These are phyloP conservation scores for Neria commutata DNA, from an alignment of 2,888 invertebrate species.

Conservation along the genomic window DNA sequence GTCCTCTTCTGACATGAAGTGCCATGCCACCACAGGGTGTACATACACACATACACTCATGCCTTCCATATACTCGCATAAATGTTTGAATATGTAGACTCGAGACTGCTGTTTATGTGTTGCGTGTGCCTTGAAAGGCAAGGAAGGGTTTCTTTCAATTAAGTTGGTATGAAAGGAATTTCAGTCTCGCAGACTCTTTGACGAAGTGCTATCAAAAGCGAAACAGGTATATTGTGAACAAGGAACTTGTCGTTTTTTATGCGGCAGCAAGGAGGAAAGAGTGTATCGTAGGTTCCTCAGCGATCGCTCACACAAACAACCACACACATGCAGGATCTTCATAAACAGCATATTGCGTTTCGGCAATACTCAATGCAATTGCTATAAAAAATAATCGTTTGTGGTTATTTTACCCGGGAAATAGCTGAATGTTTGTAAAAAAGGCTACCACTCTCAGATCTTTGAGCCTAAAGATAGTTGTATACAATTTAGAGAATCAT, in stretches of 20 bases:
- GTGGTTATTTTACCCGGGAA: too few species aligned
- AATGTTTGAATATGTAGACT: too few species aligned
- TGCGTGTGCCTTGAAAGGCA: neutral
- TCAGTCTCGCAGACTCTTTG: conserved; percentile 3
- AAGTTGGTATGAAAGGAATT: neutral
- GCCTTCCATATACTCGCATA: neutral
- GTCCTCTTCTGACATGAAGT: conserved; percentile 38
- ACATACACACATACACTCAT: neutral
- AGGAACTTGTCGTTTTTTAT: conserved; percentile 7
- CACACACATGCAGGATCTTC: too few species aligned
- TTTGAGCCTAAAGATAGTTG: too few species aligned
- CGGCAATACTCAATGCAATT: too few species aligned
- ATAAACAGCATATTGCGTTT: too few species aligned
- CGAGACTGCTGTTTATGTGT: too few species aligned
- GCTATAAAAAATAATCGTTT: too few species aligned
- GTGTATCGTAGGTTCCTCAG: neutral
- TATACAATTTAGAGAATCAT: too few species aligned
- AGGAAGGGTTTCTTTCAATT: neutral
- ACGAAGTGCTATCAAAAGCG: conserved; percentile 13
- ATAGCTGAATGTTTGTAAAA: too few species aligned
- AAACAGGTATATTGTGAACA: conserved; percentile 21
- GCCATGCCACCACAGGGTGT: conserved; percentile 11
- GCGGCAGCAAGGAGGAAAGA: neutral
- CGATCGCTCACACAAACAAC: too few species aligned
- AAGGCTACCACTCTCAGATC: too few species aligned